phyloP scores from a whole-genome alignment of 2,888 invertebrate genomes.

The Cerceris ruficornis region DNA sequence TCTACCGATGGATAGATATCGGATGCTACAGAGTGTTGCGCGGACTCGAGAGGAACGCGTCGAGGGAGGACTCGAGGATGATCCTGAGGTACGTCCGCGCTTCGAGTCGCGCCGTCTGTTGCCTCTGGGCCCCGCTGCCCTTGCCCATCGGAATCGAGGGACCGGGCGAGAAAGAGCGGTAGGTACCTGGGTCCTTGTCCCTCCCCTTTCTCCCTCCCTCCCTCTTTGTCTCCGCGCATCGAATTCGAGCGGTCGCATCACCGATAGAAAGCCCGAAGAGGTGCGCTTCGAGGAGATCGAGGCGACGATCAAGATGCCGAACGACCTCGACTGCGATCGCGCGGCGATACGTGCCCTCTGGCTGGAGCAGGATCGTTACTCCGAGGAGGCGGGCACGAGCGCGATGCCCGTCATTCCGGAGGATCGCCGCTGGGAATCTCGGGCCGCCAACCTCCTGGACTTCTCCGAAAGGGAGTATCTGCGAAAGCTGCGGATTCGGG shows the following conservation, averaged over 20 bases:
- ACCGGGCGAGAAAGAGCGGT: slow-evolving; percentile 74
- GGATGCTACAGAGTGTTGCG: slow-evolving; percentile 83
- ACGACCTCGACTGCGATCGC: slow-evolving; percentile 83
- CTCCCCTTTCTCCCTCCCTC: no score
- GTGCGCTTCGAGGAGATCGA: slow-evolving; percentile 84
- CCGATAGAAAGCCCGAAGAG: slow-evolving; percentile 83
- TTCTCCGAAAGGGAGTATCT: slow-evolving; percentile 82
- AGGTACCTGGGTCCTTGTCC: slow-evolving; percentile 12
- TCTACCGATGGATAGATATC: slow-evolving; percentile 81
- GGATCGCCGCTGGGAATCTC: slow-evolving; percentile 59
- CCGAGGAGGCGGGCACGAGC: slow-evolving; percentile 81
- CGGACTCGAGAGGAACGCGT: slow-evolving; percentile 82
- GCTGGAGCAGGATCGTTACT: slow-evolving; percentile 85
- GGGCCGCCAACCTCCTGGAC: slow-evolving; percentile 79
- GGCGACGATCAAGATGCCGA: slow-evolving; percentile 83
- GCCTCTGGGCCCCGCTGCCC: slow-evolving; percentile 82
- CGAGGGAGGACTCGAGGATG: slow-evolving; percentile 81
- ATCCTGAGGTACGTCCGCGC: slow-evolving; percentile 79
- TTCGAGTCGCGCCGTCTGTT: slow-evolving; percentile 80
- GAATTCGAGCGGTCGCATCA: background rate
- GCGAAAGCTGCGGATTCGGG: slow-evolving; percentile 79
- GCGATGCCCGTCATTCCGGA: slow-evolving; percentile 78
- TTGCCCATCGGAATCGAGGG: slow-evolving; percentile 79
- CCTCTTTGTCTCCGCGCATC: no score
- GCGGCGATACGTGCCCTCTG: slow-evolving; percentile 84